phyloP scores from a whole-genome alignment of 2,113 vertebrate species.

The Syrmaticus mikado region DNA sequence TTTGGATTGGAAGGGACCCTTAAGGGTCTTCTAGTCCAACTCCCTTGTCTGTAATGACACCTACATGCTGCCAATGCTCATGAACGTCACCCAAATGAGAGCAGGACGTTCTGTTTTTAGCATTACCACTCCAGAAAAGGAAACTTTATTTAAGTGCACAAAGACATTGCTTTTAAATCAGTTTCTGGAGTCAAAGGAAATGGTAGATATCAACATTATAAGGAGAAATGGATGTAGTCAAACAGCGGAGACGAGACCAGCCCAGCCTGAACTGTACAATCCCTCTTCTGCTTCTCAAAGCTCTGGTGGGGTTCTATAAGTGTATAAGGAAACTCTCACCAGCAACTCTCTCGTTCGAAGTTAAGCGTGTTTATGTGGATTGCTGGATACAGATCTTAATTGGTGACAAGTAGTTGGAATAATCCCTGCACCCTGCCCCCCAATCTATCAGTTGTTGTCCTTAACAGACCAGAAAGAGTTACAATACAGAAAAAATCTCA shows the following conservation, averaged over 20 bases:
- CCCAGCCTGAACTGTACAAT: constrained; percentile 77
- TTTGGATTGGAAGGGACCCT: too few species aligned
- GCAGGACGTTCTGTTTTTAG: constrained; percentile 43
- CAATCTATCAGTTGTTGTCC: neutral
- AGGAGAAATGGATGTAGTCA: constrained; percentile 20
- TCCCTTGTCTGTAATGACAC: too few species aligned
- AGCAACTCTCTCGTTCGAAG: neutral
- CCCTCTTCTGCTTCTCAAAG: constrained; percentile 70
- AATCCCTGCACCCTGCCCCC: neutral
- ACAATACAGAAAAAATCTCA: neutral
- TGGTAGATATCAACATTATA: neutral
- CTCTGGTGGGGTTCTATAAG: constrained; percentile 39
- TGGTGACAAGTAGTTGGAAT: constrained; percentile 29
- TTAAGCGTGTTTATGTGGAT: neutral
- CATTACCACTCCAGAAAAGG: constrained; percentile 55
- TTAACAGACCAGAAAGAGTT: neutral
- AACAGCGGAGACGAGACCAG: constrained; percentile 68
- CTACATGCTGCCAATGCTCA: neutral
- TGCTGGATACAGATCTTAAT: constrained; percentile 2
- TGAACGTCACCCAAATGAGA: constrained; percentile 1
- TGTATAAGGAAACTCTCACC: neutral
- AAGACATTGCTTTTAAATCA: constrained; percentile 21
- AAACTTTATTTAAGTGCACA: constrained; percentile 46
- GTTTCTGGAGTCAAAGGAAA: constrained; percentile 46
- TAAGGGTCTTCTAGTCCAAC: too few species aligned